Conservation (phyloP, 1,140 invertebrate species). For the Orchestia grillus region DNA sequence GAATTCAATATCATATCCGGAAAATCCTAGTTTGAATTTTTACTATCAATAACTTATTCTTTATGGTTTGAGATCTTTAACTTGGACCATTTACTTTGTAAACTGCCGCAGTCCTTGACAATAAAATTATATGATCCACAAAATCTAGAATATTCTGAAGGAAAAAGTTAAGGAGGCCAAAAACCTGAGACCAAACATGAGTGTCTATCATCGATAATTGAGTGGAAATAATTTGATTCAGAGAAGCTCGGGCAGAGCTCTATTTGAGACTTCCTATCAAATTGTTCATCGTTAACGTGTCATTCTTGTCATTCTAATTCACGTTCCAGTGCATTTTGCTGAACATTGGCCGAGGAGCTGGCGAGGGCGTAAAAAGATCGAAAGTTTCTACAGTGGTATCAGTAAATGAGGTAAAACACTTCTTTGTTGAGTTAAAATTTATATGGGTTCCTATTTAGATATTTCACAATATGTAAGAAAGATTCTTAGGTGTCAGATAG, state of each 20-base stretch:
- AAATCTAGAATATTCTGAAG: not conserved
- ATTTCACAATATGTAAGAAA: not conserved
- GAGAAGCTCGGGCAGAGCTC: not conserved
- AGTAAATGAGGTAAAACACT: too few species aligned
- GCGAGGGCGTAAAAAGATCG: too few species aligned
- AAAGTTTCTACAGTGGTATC: not conserved
- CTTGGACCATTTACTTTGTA: not conserved
- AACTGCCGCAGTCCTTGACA: not conserved
- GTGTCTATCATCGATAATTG: not conserved
- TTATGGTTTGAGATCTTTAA: not conserved
- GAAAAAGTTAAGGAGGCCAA: not conserved
- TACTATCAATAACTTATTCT: not conserved
- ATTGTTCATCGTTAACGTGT: not conserved
- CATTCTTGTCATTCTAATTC: not conserved
- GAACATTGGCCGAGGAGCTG: too few species aligned
- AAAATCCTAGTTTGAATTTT: not conserved
- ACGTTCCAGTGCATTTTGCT: not conserved
- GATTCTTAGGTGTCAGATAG: not conserved
- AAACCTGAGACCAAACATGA: not conserved
- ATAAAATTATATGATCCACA: constrained; percentile 10
- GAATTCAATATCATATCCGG: not conserved
- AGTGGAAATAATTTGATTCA: not conserved
- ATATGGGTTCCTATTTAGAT: not conserved
- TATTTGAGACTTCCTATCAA: not conserved
- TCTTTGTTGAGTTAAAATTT: too few species aligned